phyloP scores from a whole-genome alignment of 2,888 invertebrate genomes.

The Volucella inanis region DNA sequence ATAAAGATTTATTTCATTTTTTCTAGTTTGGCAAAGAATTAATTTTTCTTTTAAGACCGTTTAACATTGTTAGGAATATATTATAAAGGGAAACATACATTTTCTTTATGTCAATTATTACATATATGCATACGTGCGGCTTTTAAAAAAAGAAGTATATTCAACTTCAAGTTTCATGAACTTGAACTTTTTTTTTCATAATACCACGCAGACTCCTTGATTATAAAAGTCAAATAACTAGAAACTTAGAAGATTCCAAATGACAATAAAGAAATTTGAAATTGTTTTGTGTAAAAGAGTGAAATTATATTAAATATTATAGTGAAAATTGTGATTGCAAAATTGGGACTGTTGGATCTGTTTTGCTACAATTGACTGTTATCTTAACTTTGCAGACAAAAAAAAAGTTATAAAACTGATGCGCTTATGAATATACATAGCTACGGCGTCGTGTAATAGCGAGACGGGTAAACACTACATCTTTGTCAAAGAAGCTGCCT shows the following conservation, averaged over 20 bases:
- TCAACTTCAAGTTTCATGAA: constrained; percentile 1
- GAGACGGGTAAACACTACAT: constrained; percentile 30
- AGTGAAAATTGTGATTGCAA: constrained; percentile 27
- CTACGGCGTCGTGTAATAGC: constrained; percentile 28
- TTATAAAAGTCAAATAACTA: background rate
- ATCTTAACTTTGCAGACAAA: constrained; percentile 20
- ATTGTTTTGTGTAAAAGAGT: background rate
- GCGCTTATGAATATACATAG: constrained; percentile 31
- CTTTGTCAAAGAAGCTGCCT: constrained; percentile 18
- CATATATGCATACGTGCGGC: no score
- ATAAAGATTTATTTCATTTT: constrained; percentile 3
- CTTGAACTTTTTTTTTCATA: constrained; percentile 23
- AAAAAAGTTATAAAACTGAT: constrained; percentile 10
- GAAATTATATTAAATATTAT: background rate
- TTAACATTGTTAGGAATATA: no score
- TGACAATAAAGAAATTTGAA: background rate
- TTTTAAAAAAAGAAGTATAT: background rate
- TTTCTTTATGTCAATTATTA: background rate
- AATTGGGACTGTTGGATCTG: constrained; percentile 9
- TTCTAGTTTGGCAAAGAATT: constrained; percentile 1
- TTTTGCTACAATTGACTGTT: constrained; percentile 1
- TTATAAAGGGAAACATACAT: background rate
- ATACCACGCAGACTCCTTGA: background rate
- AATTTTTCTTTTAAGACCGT: no score
- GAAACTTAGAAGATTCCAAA: constrained; percentile 12